Evolutionary conservation across 2,888 invertebrate genomes (phyloP), one percentile per base, ranked within the genome.

Genomic region (Fragum whitleyi): DNA sequence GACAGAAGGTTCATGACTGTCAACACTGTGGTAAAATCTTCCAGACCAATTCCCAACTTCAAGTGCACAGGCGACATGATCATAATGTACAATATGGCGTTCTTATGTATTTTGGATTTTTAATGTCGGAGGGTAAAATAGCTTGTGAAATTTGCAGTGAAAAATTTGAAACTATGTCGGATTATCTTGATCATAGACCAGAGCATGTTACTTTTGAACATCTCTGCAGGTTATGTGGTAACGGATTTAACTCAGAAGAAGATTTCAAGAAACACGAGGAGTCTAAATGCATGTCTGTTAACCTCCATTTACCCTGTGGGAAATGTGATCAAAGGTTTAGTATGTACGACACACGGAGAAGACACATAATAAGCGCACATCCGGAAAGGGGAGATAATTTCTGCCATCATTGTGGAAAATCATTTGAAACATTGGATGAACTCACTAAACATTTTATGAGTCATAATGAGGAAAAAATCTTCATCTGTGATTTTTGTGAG

Each of bases 1-100:
- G 79, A 36, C 77, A 79, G 51, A 77, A 81, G 19, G 75, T 79
- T 28, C 65, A 76, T 75, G 74, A 77, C 28, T 85, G 85, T 67
- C 65, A 57, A 16, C 77, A 79, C 21, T 85, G 85, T 72, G 78
- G 77, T 5, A 53, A 79, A 39, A 71, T 55, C 14, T 85, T 85
- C 32, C 23, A 42, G 5, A 77, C 77, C 28, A 79, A 76, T 42
- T 74, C 74, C 42, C 79, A 82, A 29, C 73, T 85, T 19, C 79
- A 80, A 62, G 72, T 75, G 39, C 85, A 85, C 75, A 67, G 74
- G 3, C 39, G 77, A 16, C 69, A 71, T 73, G 79, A 79, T 32
- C 85, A 85, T 74, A 76, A 81, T 42, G 67, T 79, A 16, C 79
- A 82, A 55, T 77, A 77, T 69, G 81, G 79, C n/a, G 75, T 81